Evolutionary conservation across 64 coral and sea anemone species (phyloP), one percentile per base, ranked within the genome.

Genomic region (Acropora tenuis): DNA sequence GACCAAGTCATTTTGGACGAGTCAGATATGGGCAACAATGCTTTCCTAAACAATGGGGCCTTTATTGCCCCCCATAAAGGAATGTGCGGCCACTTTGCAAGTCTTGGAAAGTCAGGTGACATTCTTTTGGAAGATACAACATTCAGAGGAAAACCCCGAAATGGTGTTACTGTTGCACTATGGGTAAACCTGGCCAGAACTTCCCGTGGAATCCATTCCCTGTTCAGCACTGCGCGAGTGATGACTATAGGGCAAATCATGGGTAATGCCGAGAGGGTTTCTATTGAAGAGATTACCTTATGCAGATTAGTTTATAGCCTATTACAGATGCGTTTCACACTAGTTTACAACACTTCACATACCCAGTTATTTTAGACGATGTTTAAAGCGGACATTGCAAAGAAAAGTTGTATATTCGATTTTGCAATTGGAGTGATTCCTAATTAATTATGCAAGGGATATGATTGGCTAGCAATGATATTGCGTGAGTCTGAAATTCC

Each of bases 141-240:
- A 50, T 97, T 97, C 60, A 97, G 95, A 88, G 77, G 91, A 41
- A 97, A 97, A 80, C 95, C 95, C 15, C 74, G 83, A 11, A 82
- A 87, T 75, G 95, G 88, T 3, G 79, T 97, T 50, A 94, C 95
- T 1, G 90, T 97, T 18, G 92, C 95, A 78, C 47, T 74, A 4
- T 97, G 95, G 95, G 92, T 94, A 16, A 97, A 97, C 52, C 48
- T 97, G 43, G 81, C 83, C n/a, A 80, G 81, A 8, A 77, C 92
- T 1, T 73, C 95, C 13, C 83, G 88, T 52, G 95, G 95, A 8
- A 88, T 77, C 4, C 95, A 97, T 59, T 97, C 95, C 19, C 30
- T 97, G 6, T 97, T 97, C 18, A 97, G 95, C 58, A 97, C 95
- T 13, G 88, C 92, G 7, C 91, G 87, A 74, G 83, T 77, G 55